Base-by-base conservation (phyloP, 2,113 vertebrate genomes). In the Petromus typicus region DNA sequence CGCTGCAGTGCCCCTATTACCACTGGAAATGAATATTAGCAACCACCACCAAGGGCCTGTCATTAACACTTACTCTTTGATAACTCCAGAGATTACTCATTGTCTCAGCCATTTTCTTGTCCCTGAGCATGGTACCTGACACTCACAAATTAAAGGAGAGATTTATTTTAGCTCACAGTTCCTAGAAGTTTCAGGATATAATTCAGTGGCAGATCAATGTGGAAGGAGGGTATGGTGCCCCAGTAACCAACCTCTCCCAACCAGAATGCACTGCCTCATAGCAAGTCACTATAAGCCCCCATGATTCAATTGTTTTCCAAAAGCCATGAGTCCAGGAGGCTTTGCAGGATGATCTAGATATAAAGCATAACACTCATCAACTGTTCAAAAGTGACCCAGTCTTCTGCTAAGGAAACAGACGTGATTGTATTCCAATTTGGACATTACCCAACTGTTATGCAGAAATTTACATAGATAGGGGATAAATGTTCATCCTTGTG, bases 401-500 rank as follows among this genome's bases (percentile, higher is more conserved):
- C 25, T 78, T 91, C 88, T 78, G 37, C 37, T 71, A 91, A 82
- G 20, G 25, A 6, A 48, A 76, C 25, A 90, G 69, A 78, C 34
- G 27, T 71, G 43, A 86, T 57, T 88, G 57, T 66, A 69, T 81
- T 88, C 43, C 63, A 51, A 37, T 23, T 63, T 75, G 54, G n/a
- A 30, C 10, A 2, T 75, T 91, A 88, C 27, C 64, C 51, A 86
- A 64, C 12, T 57, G 51, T 34, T 51, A 85, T 76, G 48, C 23
- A 90, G 66, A 90, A 64, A 90, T 76, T 71, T 87, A 84, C 37
- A 45, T 40, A 95, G 91, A 45, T 61, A 81, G 93, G 81, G 66
- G 84, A 90, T 81, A 54, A 76, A 93, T 95, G 34, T 92, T 97
- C 97, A 89, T 93, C 79, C 69, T 95, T 96, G 85, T 80, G 93